phyloP scores from a whole-genome alignment of 2,113 vertebrate genomes.

The Chrysochloris asiatica region DNA sequence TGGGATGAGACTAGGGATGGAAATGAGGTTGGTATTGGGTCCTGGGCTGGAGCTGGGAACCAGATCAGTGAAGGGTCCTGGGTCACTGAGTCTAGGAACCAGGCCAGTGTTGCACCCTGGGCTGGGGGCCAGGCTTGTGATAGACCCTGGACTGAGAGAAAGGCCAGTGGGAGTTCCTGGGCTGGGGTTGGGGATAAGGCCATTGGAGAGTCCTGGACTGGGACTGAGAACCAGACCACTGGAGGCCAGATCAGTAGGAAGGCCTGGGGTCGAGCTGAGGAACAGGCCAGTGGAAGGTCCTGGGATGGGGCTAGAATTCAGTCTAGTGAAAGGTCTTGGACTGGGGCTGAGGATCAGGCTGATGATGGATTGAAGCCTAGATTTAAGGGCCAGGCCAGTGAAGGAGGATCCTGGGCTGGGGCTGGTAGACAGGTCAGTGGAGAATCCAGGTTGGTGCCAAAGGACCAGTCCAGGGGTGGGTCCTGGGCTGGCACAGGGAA shows the following conservation, averaged over 20 bases:
- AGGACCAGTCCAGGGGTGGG: constrained; percentile 54
- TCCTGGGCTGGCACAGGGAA: constrained; percentile 42
- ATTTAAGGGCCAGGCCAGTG: background rate
- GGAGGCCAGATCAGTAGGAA: constrained; percentile 40
- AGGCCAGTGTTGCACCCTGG: constrained; percentile 33
- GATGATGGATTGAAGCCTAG: constrained; percentile 15
- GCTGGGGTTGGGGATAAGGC: background rate
- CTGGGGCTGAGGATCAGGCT: constrained; percentile 19
- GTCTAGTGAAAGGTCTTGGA: constrained; percentile 29
- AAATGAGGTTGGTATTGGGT: constrained; percentile 55
- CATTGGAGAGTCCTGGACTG: constrained; percentile 7
- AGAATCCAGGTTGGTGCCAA: background rate
- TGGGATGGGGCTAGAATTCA: constrained; percentile 4
- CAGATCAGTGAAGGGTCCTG: constrained; percentile 60
- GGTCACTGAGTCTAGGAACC: background rate
- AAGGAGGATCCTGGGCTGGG: constrained; percentile 2
- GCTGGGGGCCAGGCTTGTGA: constrained; percentile 43
- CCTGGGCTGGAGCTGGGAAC: constrained; percentile 61
- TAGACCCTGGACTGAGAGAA: constrained; percentile 50
- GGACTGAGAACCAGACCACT: background rate
- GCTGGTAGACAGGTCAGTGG: background rate
- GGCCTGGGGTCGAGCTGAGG: constrained; percentile 29
- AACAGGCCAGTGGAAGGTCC: constrained; percentile 37
- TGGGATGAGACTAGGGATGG: constrained; percentile 49
- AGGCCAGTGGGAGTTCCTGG: background rate